Evolutionary conservation across 2,888 invertebrate genomes (phyloP).

Genomic region (Coecobrya sp.): DNA sequence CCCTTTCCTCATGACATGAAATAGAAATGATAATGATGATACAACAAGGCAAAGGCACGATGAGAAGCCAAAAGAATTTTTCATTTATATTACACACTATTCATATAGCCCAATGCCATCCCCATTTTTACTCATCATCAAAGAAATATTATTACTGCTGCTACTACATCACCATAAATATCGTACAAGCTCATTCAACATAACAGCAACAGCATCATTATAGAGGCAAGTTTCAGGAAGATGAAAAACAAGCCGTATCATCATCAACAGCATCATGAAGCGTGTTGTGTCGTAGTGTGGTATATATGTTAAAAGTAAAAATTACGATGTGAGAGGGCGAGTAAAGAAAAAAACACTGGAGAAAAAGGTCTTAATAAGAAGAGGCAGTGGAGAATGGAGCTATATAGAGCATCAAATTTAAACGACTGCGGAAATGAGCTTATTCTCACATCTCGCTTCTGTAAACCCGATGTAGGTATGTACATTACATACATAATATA

Average conservation of each 20-base stretch:
- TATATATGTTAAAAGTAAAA: background rate
- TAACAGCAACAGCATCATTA: background rate
- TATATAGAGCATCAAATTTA: slow-evolving; percentile 64
- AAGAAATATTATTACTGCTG: slow-evolving; percentile 47
- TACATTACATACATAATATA: background rate
- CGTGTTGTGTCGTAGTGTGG: background rate
- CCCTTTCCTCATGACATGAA: background rate
- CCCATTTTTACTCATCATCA: slow-evolving; percentile 36
- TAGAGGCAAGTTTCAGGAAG: background rate
- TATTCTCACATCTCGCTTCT: slow-evolving; percentile 24
- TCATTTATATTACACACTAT: slow-evolving; percentile 43
- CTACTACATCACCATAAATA: slow-evolving; percentile 28
- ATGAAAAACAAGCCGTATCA: slow-evolving; percentile 16
- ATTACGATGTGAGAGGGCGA: background rate
- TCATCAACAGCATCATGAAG: slow-evolving; percentile 17
- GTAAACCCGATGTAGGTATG: background rate
- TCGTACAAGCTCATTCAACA: background rate
- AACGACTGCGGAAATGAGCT: slow-evolving; percentile 73
- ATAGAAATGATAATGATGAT: slow-evolving; percentile 52
- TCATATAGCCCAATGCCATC: slow-evolving; percentile 33
- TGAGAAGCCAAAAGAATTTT: slow-evolving; percentile 48
- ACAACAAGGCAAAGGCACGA: slow-evolving; percentile 37
- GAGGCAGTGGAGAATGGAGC: background rate
- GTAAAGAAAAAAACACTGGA: slow-evolving; percentile 36
- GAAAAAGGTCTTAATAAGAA: slow-evolving; percentile 67